Evolutionary conservation across 2,797 vertebrate genomes (phyloP), one percentile per base, ranked within the genome.

Genomic region (Lutjanus campechanus): DNA sequence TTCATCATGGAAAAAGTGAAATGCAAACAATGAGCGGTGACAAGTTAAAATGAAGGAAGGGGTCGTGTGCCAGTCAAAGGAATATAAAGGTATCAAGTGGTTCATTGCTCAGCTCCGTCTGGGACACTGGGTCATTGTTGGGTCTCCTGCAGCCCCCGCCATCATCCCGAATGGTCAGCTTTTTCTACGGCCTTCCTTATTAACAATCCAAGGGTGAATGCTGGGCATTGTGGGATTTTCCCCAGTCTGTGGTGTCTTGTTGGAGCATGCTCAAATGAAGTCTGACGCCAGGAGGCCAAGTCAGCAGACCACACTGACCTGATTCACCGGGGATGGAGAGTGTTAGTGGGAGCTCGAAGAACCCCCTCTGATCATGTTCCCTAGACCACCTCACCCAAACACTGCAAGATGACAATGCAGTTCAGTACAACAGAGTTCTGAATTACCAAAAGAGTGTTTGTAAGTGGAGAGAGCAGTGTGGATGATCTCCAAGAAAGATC

Each of bases 221-320:
- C 86, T 68, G 67, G 69, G 86, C 89, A 93, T 91, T 95, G 95
- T 95, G 92, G 92, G 89, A 88, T 89, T 92, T 91, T 86, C 66
- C 89, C 85, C 71, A 86, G 87, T 85, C 86, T 94, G 90, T 84
- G 85, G 90, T 88, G 90, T 92, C 84, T 74, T 89, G 77, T 69
- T 92, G 87, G 87, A 91, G 79, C 54, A 66, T 65, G 76, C 79
- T 94, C 84, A 91, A 91, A 89, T 91, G 75, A 85, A 91, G 89
- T 87, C 82, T 81, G 93, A 94, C 80, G 92, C 93, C 93, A 94
- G 64, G 43, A 77, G 73, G 85, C 87, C 89, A 87, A 89, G 85
- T 89, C 89, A 91, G 88, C 84, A 92, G 88, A 91, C 94, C 93
- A 89, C 92, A 94, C 86, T 91, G 89, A 90, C 91, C 91, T 83